Evolutionary conservation across 1,140 invertebrate species (phyloP).

Genomic region (Colletes gigas): DNA sequence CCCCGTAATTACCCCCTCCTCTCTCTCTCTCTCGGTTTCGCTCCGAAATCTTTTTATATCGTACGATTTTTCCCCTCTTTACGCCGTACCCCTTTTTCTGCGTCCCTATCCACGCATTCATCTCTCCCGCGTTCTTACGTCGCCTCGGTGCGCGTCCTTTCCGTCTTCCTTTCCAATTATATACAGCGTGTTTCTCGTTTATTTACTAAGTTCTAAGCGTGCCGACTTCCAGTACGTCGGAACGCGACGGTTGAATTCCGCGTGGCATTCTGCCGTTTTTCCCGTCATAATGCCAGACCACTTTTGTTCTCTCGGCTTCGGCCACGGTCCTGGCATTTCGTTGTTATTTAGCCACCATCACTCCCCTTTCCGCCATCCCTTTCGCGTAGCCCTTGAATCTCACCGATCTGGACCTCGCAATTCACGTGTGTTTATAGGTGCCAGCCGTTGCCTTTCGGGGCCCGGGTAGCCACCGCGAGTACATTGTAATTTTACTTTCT

Average conservation of each 20-base stretch:
- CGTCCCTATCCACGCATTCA: slow-evolving; percentile 5
- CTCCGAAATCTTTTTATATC: slow-evolving; percentile 19
- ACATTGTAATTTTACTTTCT: slow-evolving; percentile 22
- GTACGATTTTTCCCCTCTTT: slow-evolving; percentile 37
- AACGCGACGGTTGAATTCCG: slow-evolving; percentile 65
- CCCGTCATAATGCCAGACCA: slow-evolving; percentile 68
- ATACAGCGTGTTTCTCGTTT: slow-evolving; percentile 55
- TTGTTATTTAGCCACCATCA: slow-evolving; percentile 31
- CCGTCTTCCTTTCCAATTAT: slow-evolving; percentile 41
- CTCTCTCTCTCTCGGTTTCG: background rate
- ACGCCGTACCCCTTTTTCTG: slow-evolving; percentile 15
- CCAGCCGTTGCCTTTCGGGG: background rate
- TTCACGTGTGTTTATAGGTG: slow-evolving; percentile 22
- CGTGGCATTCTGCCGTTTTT: slow-evolving; percentile 70
- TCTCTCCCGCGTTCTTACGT: slow-evolving; percentile 21
- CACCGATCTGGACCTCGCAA: background rate
- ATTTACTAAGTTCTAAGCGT: slow-evolving; percentile 67
- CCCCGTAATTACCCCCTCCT: slow-evolving; percentile 29
- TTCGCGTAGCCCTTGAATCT: slow-evolving; percentile 22
- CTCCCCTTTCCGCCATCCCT: background rate
- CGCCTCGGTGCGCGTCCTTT: background rate
- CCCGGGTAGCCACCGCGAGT: background rate
- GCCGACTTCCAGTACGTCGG: slow-evolving; percentile 43
- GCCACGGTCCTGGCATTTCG: slow-evolving; percentile 27
- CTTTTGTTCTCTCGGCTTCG: slow-evolving; percentile 59